These are phyloP conservation scores for Caerostris extrusa DNA, from an alignment of 1,140 invertebrate species.

Conservation along the genomic window DNA sequence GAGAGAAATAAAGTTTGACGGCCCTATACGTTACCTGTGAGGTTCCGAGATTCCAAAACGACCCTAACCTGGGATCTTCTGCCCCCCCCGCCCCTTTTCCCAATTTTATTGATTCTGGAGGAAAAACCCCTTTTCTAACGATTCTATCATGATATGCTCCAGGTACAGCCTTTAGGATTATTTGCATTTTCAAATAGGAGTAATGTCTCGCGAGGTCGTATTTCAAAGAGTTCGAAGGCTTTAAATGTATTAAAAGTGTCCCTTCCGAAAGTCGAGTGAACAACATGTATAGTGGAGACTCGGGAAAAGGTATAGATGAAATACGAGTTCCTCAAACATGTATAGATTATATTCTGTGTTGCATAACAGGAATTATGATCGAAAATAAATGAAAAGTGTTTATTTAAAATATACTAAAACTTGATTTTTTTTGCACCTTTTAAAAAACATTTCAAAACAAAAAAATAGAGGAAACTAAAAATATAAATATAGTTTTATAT, in stretches of 20 bases:
- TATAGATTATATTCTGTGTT: background rate
- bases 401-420: too few species aligned
- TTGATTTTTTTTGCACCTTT: too few species aligned
- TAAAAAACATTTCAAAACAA: too few species aligned
- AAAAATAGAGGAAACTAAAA: too few species aligned
- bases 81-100: background rate
- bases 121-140: background rate
- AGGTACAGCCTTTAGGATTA: conserved; percentile 22
- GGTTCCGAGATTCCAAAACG: conserved; percentile 32
- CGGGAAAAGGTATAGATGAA: background rate
- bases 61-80: background rate
- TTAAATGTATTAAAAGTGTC: background rate
- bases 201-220: background rate
- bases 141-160: background rate
- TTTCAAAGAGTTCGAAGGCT: background rate
- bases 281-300: background rate
- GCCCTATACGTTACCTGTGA: conserved; percentile 74
- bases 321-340: background rate
- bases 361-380: background rate
- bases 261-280: background rate
- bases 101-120: background rate
- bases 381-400: too few species aligned
- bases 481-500: too few species aligned
- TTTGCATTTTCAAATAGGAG: conserved; percentile 24
- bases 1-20: conserved; percentile 76